phyloP scores from a whole-genome alignment of 2,888 invertebrate species.

The Dusona sp. region DNA sequence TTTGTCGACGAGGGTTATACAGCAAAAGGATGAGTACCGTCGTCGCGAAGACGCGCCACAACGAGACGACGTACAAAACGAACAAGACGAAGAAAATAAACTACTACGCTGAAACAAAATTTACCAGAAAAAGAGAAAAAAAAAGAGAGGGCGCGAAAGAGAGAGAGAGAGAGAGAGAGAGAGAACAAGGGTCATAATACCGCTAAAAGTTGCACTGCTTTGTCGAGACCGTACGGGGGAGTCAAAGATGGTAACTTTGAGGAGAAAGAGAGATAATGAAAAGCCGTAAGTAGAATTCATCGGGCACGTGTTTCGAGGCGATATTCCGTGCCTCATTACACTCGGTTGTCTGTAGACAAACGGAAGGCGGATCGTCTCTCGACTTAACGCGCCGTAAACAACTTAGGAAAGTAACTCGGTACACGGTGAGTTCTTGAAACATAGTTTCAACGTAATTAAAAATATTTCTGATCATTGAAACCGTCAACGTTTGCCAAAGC shows the following conservation, averaged over 20 bases:
- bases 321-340: conserved; percentile 20
- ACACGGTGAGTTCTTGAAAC: neutral
- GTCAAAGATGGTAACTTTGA: conserved; percentile 46
- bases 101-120: conserved; percentile 25
- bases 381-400: neutral
- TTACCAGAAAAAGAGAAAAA: neutral
- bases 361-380: neutral
- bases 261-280: conserved; percentile 25
- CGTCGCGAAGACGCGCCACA: conserved; percentile 48
- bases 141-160: neutral
- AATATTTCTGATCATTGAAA: neutral
- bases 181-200: conserved; percentile 2
- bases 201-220: conserved; percentile 46
- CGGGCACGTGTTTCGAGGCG: conserved; percentile 2
- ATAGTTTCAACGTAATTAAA: neutral
- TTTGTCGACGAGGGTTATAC: conserved; percentile 50
- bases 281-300: conserved; percentile 15
- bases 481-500: neutral
- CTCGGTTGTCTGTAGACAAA: neutral
- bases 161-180: conserved; percentile 26
- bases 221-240: conserved; percentile 31
- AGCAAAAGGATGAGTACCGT: conserved; percentile 62
- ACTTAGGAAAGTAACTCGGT: neutral
- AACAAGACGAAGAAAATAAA: conserved; percentile 21
- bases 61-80: conserved; percentile 37